Base-by-base conservation (phyloP, 2,113 vertebrate genomes). In the Scartelaos histophorus region DNA sequence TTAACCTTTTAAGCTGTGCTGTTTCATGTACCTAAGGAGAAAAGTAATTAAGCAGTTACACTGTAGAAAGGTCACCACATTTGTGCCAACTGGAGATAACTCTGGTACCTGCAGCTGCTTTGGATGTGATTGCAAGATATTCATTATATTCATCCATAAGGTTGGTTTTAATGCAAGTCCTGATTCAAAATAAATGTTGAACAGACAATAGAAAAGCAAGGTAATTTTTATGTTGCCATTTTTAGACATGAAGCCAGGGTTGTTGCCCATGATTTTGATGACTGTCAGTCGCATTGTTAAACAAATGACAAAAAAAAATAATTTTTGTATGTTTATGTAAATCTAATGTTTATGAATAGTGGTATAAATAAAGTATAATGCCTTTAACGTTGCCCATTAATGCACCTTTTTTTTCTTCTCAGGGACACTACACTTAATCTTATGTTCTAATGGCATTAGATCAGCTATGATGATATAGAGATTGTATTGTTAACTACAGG, bases 31-130 rank as follows among this genome's bases (percentile, higher is more conserved):
- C 82, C 81, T 76, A 80, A 81, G 84, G 79, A 81, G 70, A 77
- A 87, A 91, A 76, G 88, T 90, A 90, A 94, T 93, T 93, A 91
- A 87, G 82, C 84, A 78, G 73, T 71, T 73, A 58, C 69, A 71
- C 60, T 66, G 70, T 66, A 79, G 84, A 92, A 92, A 93, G 90
- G 91, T 92, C 90, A 91, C 46, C 38, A 69, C 70, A 70, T 84
- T 84, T 84, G 73, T 88, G 84, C 73, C 21, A 70, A 70, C 78
- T 79, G 74, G 74, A 89, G 84, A 85, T 87, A 80, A 85, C 71
- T 73, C 73, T 25, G 54, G 70, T 69, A 76, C 79, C 72, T 70
- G 83, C 67, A 83, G 19, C 66, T 70, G 68, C 72, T 74, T 46
- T 49, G 47, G 75, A 82, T 84, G 73, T 80, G 80, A 75, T 86